A percentile compares a stretch with the other conserved stretches of the same genome.
phyloP scores from a whole-genome alignment of 2,797 vertebrate species.

The Corythornis leucogaster region DNA sequence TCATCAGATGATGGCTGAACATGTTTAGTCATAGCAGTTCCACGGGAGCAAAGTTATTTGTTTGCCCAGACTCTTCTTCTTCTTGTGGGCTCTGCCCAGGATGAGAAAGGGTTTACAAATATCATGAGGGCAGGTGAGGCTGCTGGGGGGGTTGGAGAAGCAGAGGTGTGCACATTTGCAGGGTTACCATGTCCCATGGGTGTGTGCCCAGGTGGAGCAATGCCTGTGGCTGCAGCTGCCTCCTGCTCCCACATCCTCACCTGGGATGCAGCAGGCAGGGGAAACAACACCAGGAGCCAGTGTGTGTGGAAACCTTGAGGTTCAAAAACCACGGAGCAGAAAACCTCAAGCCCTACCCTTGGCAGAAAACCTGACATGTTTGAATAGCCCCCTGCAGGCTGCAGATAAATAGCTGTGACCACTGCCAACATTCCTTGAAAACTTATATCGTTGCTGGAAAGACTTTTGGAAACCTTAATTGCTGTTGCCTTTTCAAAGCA shows the following conservation, averaged over 20 bases:
- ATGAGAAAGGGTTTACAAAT: neutral
- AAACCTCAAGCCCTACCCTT: conserved; percentile 3
- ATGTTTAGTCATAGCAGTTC: neutral
- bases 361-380: neutral
- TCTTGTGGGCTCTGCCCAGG: neutral
- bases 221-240: rapidly evolving
- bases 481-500: neutral
- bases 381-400: conserved; percentile 6
- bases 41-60: neutral
- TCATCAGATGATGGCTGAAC: neutral
- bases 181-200: neutral
- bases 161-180: neutral
- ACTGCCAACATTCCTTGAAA: conserved; percentile 36
- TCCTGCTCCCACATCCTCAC: neutral
- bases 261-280: neutral
- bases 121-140: rapidly evolving
- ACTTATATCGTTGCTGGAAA: conserved; percentile 23
- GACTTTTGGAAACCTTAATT: neutral
- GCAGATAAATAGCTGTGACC: neutral
- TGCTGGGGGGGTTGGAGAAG: neutral
- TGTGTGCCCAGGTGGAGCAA: rapidly evolving
- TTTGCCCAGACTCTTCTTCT: neutral
- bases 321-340: neutral
- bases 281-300: neutral
- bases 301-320: neutral